Conservation (phyloP, 2,113 vertebrate species). For the Hydrochoerus hydrochaeris region DNA sequence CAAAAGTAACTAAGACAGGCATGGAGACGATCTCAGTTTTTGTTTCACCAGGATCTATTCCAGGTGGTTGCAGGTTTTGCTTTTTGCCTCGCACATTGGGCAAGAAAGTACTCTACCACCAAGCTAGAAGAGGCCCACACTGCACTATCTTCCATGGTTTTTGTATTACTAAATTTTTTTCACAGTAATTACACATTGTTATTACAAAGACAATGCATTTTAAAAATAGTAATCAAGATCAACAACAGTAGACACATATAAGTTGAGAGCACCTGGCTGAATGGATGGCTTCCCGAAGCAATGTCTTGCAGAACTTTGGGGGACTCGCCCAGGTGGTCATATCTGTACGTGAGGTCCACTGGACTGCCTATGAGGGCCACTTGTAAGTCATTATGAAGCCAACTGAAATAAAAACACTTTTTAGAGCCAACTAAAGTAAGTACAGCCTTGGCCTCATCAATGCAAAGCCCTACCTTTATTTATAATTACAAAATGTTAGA, state of each 20-base stretch:
- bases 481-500: constrained; percentile 39
- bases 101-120: neutral
- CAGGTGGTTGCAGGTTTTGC: neutral
- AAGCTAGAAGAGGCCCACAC: neutral
- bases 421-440: constrained; percentile 16
- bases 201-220: neutral
- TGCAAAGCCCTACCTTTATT: neutral
- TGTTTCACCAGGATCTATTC: neutral
- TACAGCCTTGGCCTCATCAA: neutral
- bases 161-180: neutral
- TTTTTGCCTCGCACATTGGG: neutral
- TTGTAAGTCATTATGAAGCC: constrained; percentile 97
- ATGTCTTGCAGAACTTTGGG: constrained; percentile 92
- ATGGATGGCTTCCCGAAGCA: constrained; percentile 92
- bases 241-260: neutral
- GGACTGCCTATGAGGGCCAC: constrained; percentile 93
- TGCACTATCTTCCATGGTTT: neutral
- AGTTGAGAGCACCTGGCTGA: constrained; percentile 89
- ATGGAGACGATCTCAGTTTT: neutral
- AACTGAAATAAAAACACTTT: constrained; percentile 87
- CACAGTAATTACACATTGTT: neutral
- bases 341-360: constrained; percentile 95
- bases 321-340: constrained; percentile 95
- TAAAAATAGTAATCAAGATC: neutral
- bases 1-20: neutral